These are phyloP conservation scores for Clepsis dumicolana DNA, from an alignment of 2,888 invertebrate genomes.

Conservation along the genomic window DNA sequence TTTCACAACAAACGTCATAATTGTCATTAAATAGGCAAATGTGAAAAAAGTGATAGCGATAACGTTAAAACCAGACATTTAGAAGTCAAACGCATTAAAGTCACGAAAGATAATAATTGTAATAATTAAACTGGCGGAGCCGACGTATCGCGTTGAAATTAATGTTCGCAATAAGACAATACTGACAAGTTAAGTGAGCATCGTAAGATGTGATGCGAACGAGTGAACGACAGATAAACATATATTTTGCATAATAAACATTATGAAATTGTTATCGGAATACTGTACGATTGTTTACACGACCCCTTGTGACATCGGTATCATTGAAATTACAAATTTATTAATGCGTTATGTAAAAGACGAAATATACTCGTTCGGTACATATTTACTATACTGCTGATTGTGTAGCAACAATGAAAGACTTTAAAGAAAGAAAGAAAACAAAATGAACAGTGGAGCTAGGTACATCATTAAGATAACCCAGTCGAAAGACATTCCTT, in stretches of 20 bases:
- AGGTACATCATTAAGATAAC: slow-evolving; percentile 31
- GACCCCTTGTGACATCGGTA: slow-evolving; percentile 34
- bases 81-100: slow-evolving; percentile 34
- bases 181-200: slow-evolving; percentile 12
- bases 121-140: slow-evolving; percentile 20
- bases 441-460: neutral
- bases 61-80: slow-evolving; percentile 15
- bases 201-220: slow-evolving; percentile 4
- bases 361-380: neutral
- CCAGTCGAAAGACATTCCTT: slow-evolving; percentile 28
- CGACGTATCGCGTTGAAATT: slow-evolving; percentile 19
- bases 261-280: slow-evolving; percentile 41
- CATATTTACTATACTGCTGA: neutral
- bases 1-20: slow-evolving; percentile 1
- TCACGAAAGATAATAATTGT: slow-evolving; percentile 22
- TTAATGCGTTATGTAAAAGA: neutral
- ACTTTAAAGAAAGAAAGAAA: neutral
- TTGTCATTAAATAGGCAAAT: slow-evolving; percentile 33
- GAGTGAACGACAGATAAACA: slow-evolving; percentile 40
- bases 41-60: slow-evolving; percentile 30
- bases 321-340: slow-evolving; percentile 20
- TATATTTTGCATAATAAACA: slow-evolving; percentile 41
- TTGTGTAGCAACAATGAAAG: neutral
- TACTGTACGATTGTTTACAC: slow-evolving; percentile 29
- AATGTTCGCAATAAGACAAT: slow-evolving; percentile 32